These are phyloP conservation scores for Oscheius onirici DNA, from an alignment of 2,888 invertebrate species.

Conservation along the genomic window DNA sequence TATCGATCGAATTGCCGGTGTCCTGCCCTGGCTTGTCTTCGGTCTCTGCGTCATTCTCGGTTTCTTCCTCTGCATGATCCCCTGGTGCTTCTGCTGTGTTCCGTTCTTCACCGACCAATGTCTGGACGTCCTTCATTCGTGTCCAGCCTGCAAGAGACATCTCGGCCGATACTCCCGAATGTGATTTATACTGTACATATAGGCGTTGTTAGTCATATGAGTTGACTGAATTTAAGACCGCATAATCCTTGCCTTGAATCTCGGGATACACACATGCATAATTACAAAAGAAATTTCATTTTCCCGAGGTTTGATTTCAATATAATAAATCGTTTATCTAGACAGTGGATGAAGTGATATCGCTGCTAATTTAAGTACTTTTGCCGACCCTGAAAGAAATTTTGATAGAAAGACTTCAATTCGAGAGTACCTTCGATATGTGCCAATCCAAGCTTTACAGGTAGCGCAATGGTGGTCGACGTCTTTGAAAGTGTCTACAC, in stretches of 20 bases:
- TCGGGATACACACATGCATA: too few relatives aligned
- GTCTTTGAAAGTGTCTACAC: constrained; percentile 67
- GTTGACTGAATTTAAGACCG: not conserved
- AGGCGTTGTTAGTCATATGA: constrained; percentile 23
- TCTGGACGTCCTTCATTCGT: constrained; percentile 66
- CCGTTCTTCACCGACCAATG: constrained; percentile 68
- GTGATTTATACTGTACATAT: not conserved
- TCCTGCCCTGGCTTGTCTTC: constrained; percentile 60
- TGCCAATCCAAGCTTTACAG: constrained; percentile 68
- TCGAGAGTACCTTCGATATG: constrained; percentile 56
- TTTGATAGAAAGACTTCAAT: too few relatives aligned
- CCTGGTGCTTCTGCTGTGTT: constrained; percentile 63
- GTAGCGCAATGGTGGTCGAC: constrained; percentile 67
- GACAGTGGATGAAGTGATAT: not conserved
- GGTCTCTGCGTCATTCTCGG: constrained; percentile 59
- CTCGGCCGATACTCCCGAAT: constrained; percentile 59
- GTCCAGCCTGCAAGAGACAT: constrained; percentile 66
- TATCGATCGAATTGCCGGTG: constrained; percentile 60
- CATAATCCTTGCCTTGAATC: constrained; percentile 13
- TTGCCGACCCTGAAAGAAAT: constrained; percentile 54
- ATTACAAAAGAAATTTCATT: constrained; percentile 20
- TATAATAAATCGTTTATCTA: constrained; percentile 3
- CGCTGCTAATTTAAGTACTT: constrained; percentile 51
- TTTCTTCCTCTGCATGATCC: constrained; percentile 64
- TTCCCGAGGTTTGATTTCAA: constrained; percentile 25